Evolutionary conservation across 2,888 invertebrate species (phyloP), one percentile per base, ranked within the genome.

Genomic region (Ochropleura plecta): DNA sequence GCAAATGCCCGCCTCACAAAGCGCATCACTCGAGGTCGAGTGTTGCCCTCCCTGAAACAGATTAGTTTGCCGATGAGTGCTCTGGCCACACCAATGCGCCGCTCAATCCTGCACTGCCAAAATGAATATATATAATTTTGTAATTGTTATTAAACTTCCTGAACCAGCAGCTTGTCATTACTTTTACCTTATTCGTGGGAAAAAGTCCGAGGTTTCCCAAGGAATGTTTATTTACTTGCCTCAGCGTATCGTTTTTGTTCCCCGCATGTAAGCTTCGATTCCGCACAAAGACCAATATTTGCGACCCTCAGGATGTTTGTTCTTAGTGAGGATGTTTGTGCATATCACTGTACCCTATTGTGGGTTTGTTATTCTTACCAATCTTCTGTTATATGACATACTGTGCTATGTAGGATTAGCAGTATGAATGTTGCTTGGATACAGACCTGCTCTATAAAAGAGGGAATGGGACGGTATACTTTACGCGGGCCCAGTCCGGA

Each of bases 251-350:
- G 68, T 20, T 78, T 66, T 73, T 73, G 79, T 68, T 68, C 53
- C 20, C 51, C 40, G 20, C n/a, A 20, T 30, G 49, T 40, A 57
- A 66, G 62, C 71, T 66, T 67, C 64, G 68, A 55, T 68, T 59
- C 77, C 66, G 18, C 73, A 55, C 18, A 42, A 51, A 44, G 49
- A 79, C n/a, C 55, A 68, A 68, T 74, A 60, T 79, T 65, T 79
- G 73, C 53, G n/a, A 40, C 57, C 74, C 74, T 64, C 64, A 7
- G 59, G 74, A n/a, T 74, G 60, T 73, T 79, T 65, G 64, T 44
- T 57, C 46, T 20, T 40, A 49, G 42, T n/a, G 64, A 68, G 12
- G 44, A 68, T 74, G 78, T 79, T 74, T 79, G 64, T 73, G 44
- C 78, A 66, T 77, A 48, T 73, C 57, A 44, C 59, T 60, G 12